phyloP scores from a whole-genome alignment of 2,797 vertebrate genomes.

The Pseudomugil tenellus region DNA sequence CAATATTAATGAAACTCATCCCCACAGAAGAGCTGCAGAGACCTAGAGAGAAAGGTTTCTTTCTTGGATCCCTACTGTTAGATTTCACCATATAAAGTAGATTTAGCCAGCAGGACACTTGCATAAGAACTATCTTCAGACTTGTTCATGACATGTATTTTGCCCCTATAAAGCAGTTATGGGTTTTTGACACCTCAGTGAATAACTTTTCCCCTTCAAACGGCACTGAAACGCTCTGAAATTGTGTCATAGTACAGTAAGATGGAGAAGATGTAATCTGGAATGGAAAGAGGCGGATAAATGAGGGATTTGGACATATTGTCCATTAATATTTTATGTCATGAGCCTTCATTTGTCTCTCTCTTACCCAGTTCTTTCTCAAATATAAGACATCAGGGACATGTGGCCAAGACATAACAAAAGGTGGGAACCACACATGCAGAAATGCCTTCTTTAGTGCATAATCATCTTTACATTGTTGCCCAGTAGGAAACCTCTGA shows the following conservation, averaged over 20 bases:
- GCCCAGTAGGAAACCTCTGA: conserved; percentile 21
- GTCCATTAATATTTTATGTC: conserved; percentile 67
- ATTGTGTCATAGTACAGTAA: conserved; percentile 22
- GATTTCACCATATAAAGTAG: conserved; percentile 28
- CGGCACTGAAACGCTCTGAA: conserved; percentile 13
- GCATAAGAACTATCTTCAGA: conserved; percentile 34
- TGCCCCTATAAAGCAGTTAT: conserved; percentile 54
- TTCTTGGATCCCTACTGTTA: conserved; percentile 36
- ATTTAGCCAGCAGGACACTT: conserved; percentile 35
- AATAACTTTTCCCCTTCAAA: conserved; percentile 40
- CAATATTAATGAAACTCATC: conserved; percentile 47
- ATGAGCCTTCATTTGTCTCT: conserved; percentile 59
- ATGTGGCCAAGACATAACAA: conserved; percentile 15
- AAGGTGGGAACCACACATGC: conserved; percentile 1
- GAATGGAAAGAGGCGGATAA: conserved; percentile 27
- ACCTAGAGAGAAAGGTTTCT: conserved; percentile 16
- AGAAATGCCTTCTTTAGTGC: conserved; percentile 1
- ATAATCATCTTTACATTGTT: conserved; percentile 28
- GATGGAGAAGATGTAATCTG: conserved; percentile 33
- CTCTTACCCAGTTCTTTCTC: conserved; percentile 48
- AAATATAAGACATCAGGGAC: conserved; percentile 50
- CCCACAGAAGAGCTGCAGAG: conserved; percentile 13
- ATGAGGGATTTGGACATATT: conserved; percentile 45
- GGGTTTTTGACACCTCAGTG: conserved; percentile 46
- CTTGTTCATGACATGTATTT: conserved; percentile 35